Base-by-base conservation (phyloP, 1,140 invertebrate species). In the Aleiodes sp. region DNA sequence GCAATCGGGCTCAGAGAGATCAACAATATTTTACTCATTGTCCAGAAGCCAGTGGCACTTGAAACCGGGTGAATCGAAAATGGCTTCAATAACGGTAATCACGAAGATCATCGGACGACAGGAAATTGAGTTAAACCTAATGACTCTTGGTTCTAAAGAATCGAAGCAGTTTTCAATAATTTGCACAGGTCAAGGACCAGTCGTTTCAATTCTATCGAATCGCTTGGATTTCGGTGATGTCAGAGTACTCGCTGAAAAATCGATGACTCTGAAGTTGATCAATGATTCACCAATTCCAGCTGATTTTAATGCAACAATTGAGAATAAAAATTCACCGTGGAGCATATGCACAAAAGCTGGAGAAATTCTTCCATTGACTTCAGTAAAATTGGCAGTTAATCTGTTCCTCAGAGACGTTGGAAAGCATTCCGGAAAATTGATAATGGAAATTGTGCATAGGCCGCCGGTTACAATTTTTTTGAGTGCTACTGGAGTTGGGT, bases 281-380 rank as follows among this genome's bases (percentile, higher is more conserved):
- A 88, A 86, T 63, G 84, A 87, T 63, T 86, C 87, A 4, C 87
- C 87, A 0, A 82, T 88, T 67, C 61, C 77, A 14, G 85, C 87
- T 1, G 70, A 74, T 21, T 82, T 83, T 41, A 73, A 64, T 33
- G 62, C 76, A 1, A 37, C 70, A 10, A 61, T 81, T 43, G 86
- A 87, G 79, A 77, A 71, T 12, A 65, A 69, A 60, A 69, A 73
- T 33, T 74, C 72, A 8, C 37, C 73, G 0, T 83, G 78, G 76
- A 57, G 14, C 0, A 29, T 78, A 4, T 39, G 19, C 8, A 75
- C 76, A 21, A 7, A 26, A 4, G 43, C 33, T 19, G 77, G 73
- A 8, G 64, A 71, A 56, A 24, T 87, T 10, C 19, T 52, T 19
- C 72, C 82, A 4, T 69, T 79, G 61, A 62, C 73, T 63, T 72